A percentile compares a stretch with the other conserved stretches of the same genome.
phyloP scores from a whole-genome alignment of 2,888 invertebrate species.

The Drosophila cognata region DNA sequence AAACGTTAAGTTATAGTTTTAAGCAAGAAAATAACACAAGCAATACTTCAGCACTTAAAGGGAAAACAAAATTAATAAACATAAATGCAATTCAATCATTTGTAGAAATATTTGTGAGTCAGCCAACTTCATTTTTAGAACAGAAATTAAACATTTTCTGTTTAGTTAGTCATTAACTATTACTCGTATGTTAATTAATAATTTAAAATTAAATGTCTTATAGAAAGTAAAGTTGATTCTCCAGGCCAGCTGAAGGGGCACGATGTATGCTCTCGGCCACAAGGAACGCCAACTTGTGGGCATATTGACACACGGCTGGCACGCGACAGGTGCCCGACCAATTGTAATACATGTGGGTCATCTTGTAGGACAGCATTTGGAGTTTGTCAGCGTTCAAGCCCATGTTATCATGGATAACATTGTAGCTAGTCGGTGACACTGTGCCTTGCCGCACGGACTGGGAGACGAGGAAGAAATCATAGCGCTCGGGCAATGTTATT shows the following conservation, averaged over 20 bases:
- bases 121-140: neutral
- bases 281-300: too few species aligned
- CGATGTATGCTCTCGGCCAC: too few species aligned
- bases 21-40: neutral
- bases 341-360: too few species aligned
- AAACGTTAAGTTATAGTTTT: too few species aligned
- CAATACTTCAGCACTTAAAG: neutral
- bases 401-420: too few species aligned
- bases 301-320: too few species aligned
- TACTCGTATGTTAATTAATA: neutral
- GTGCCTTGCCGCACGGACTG: conserved; percentile 95
- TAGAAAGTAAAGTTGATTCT: conserved; percentile 89
- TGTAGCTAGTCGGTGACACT: conserved; percentile 95
- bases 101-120: neutral
- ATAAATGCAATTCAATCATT: neutral
- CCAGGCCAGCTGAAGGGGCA: too few species aligned
- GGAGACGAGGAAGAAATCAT: conserved; percentile 95
- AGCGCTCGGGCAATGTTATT: conserved; percentile 92
- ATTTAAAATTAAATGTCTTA: conserved; percentile 82
- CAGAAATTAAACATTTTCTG: neutral
- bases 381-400: too few species aligned
- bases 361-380: too few species aligned
- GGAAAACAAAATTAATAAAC: neutral
- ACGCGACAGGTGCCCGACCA: too few species aligned
- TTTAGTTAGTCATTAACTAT: neutral